Base-by-base conservation (phyloP, 2,888 invertebrate species). In the Heliconius ismenius region DNA sequence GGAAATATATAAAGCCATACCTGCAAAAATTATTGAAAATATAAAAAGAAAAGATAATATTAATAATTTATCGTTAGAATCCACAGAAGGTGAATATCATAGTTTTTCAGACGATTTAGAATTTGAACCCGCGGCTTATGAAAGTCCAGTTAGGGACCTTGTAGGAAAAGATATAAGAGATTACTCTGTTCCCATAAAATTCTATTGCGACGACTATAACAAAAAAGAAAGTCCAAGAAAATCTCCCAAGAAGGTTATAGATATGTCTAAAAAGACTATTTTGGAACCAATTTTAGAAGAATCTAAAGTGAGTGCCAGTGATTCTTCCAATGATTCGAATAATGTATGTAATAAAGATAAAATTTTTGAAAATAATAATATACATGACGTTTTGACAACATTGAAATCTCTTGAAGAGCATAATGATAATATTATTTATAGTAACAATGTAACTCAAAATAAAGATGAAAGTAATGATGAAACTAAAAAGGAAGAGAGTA, bases 251-350 rank as follows among this genome's bases (percentile, higher is more conserved):
- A 92, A 91, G 83, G 79, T 77, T 10, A 79, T 81, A 9, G 87
- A 88, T 9, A 64, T 79, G 26, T 36, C 84, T 13, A 85, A 87
- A 83, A 76, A 75, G 36, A 86, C 80, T 36, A 62, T 86, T 18
- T 82, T 94, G 4, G 94, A 94, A 82, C 92, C 94, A 2, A 94
- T 94, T 81, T 81, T 92, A 64, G 94, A 94, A 81, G 94, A 94
- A 82, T 93, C 93, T 0, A 94, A 94, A 82, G 24, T 67, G n/a
- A 91, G 91, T 81, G 92, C 91, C 43, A 91, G 92, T 74, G 90
- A 92, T 77, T 88, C 89, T 10, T 84, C 84, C 54, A 89, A 86
- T 81, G 85, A 86, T 36, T 83, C 76, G 68, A 83, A 79, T 74
- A 84, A 83, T 36, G 69, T 74, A 15, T 68, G 64, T 83, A 26